phyloP scores from a whole-genome alignment of 2,888 invertebrate genomes.

The Unio pictorum region DNA sequence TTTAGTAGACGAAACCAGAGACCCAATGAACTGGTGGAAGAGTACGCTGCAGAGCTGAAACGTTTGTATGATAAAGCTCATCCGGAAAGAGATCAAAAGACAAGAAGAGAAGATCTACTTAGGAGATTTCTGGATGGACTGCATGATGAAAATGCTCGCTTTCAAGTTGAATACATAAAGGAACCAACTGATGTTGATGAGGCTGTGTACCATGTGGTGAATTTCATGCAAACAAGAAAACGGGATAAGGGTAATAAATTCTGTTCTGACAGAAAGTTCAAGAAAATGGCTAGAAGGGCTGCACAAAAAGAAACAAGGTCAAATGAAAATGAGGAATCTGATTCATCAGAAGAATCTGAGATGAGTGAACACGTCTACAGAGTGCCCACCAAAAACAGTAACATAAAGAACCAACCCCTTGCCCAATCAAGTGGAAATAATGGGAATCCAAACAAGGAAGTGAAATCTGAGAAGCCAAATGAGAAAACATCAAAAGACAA shows the following conservation, averaged over 20 bases:
- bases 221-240: conserved; percentile 5
- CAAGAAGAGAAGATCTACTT: conserved; percentile 2
- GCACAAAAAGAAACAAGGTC: too few species aligned
- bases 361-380: too few species aligned
- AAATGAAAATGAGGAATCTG: too few species aligned
- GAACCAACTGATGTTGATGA: conserved; percentile 5
- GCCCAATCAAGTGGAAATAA: too few species aligned
- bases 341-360: too few species aligned
- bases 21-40: neutral
- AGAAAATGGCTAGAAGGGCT: too few species aligned
- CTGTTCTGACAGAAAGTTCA: too few species aligned
- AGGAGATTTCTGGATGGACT: conserved; percentile 3
- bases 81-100: neutral
- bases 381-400: too few species aligned
- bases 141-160: conserved; percentile 5
- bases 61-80: conserved; percentile 2
- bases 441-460: too few species aligned
- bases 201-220: conserved; percentile 4
- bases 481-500: too few species aligned
- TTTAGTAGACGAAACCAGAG: neutral
- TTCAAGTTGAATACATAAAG: conserved; percentile 5
- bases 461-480: too few species aligned
- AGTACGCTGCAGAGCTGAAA: conserved; percentile 3
- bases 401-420: too few species aligned
- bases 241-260: neutral